Evolutionary conservation across 1,140 invertebrate species (phyloP).

Genomic region (Metaphire vulgaris): DNA sequence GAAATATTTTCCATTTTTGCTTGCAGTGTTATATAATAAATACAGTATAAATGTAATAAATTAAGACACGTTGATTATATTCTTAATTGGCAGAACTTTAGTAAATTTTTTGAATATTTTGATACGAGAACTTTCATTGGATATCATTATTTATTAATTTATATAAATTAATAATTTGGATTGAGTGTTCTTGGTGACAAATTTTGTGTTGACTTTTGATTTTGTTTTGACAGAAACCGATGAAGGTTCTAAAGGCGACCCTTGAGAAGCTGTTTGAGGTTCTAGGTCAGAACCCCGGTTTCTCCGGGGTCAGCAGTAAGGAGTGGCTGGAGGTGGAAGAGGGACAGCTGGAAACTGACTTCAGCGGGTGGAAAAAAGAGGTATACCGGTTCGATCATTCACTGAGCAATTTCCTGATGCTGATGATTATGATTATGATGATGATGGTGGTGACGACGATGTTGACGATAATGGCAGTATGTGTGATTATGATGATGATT

Average conservation of each 20-base stretch:
- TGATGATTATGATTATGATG: no score
- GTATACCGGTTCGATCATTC: conserved; percentile 50
- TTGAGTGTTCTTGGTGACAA: neutral
- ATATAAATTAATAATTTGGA: no score
- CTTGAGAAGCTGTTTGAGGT: conserved; percentile 64
- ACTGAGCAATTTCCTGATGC: no score
- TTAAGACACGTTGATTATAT: no score
- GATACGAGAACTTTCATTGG: no score
- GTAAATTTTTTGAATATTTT: no score
- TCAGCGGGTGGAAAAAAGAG: conserved; percentile 65
- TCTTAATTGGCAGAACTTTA: no score
- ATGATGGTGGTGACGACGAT: neutral
- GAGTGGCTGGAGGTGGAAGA: conserved; percentile 35
- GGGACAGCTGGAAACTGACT: conserved; percentile 60
- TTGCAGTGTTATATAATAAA: no score
- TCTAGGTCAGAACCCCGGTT: conserved; percentile 41
- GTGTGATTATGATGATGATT: neutral
- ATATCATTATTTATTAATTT: no score
- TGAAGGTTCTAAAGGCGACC: conserved; percentile 66
- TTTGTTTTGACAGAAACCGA: conserved; percentile 59
- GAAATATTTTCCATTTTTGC: neutral
- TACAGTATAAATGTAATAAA: no score
- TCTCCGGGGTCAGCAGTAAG: conserved; percentile 13
- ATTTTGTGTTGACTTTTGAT: conserved; percentile 8
- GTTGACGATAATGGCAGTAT: neutral